Conservation (phyloP, 2,113 vertebrate genomes). For the Strix aluco region DNA sequence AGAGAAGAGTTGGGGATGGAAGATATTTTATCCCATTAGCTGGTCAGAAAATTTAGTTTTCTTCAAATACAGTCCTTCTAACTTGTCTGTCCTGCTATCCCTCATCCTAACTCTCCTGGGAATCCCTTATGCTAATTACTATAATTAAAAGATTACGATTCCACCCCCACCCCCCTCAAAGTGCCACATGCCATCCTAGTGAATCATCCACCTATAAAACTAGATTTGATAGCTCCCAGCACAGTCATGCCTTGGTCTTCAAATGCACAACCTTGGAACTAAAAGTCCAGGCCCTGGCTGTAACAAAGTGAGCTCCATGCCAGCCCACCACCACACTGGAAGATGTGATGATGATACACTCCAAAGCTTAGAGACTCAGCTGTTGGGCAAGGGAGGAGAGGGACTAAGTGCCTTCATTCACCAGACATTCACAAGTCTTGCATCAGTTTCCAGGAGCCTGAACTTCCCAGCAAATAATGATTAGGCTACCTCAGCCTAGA, state of each 20-base stretch:
- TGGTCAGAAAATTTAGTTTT: not conserved
- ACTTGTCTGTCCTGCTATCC: not conserved
- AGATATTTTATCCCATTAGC: not conserved
- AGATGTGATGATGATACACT: not conserved
- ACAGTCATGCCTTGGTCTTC: not conserved
- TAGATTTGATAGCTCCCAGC: not conserved
- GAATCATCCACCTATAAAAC: not conserved
- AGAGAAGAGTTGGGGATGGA: not conserved
- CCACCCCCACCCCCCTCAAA: not conserved
- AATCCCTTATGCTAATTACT: conserved; percentile 40
- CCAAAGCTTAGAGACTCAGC: not conserved
- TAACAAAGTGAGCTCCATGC: fast-evolving
- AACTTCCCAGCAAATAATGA: not conserved
- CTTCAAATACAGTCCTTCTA: not conserved
- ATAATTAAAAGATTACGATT: conserved; percentile 47
- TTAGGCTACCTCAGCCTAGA: not conserved
- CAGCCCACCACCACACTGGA: not conserved
- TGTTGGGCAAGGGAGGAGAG: not conserved
- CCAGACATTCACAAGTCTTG: not conserved
- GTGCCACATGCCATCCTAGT: not conserved
- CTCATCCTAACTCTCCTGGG: not conserved
- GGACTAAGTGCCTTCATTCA: not conserved
- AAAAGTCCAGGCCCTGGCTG: not conserved
- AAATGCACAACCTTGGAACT: not conserved
- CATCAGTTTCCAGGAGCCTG: not conserved